phyloP scores from a whole-genome alignment of 2,888 invertebrate genomes.

The Blastobasis lacticolella region DNA sequence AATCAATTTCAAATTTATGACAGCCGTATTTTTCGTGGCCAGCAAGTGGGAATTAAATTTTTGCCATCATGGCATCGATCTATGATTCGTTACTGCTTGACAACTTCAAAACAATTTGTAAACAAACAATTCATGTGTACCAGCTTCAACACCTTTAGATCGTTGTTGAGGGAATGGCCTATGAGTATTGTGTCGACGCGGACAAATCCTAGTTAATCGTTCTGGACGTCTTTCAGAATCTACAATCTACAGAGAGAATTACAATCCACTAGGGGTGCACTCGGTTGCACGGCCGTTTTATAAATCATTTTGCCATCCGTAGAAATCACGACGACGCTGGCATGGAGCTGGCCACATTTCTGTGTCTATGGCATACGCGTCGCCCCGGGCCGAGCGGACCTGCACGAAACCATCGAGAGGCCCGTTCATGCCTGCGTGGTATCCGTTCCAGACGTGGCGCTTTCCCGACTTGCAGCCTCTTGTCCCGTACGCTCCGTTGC shows the following conservation, averaged over 20 bases:
- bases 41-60: too few species aligned
- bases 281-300: conserved; percentile 89
- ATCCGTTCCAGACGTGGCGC: conserved; percentile 86
- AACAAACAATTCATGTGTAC: too few species aligned
- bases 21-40: too few species aligned
- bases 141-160: conserved; percentile 88
- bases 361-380: conserved; percentile 92
- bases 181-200: conserved; percentile 90
- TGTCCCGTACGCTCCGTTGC: conserved; percentile 63
- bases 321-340: conserved; percentile 88
- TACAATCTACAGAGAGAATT: conserved; percentile 90
- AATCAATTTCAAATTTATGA: too few species aligned
- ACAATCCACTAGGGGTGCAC: conserved; percentile 88
- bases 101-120: too few species aligned
- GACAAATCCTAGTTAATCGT: conserved; percentile 86
- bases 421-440: conserved; percentile 80
- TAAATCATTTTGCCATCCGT: conserved; percentile 84
- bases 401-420: conserved; percentile 80
- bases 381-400: conserved; percentile 69
- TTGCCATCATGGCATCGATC: too few species aligned
- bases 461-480: conserved; percentile 78
- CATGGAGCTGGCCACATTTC: conserved; percentile 97
- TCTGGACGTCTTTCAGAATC: conserved; percentile 86
- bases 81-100: too few species aligned
- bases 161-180: conserved; percentile 96